phyloP scores from a whole-genome alignment of 2,888 invertebrate species.

The Tipula lateralis region DNA sequence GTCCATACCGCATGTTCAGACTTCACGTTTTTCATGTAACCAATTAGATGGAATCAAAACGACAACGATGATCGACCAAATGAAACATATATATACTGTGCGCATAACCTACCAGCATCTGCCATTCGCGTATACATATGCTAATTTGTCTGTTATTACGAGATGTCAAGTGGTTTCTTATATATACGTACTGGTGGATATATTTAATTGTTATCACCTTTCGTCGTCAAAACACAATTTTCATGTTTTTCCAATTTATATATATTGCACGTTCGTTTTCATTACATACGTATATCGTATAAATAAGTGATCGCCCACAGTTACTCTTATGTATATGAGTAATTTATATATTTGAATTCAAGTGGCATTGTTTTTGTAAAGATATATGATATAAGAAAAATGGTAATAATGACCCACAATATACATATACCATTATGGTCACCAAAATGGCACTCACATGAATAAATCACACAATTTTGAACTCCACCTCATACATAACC shows the following conservation, averaged over 20 bases:
- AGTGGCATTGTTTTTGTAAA: not conserved
- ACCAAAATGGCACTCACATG: not conserved
- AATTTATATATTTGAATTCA: not conserved
- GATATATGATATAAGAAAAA: not conserved
- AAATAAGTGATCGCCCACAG: not conserved
- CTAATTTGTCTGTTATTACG: not conserved
- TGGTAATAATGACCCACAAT: not conserved
- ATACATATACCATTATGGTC: not conserved
- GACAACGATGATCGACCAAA: not conserved
- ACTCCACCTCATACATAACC: not conserved
- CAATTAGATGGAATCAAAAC: not conserved
- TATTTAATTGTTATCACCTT: constrained; percentile 7
- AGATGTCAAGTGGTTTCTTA: not conserved
- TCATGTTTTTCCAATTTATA: constrained; percentile 19
- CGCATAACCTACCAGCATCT: not conserved
- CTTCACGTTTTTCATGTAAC: constrained; percentile 11
- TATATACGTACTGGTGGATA: not conserved
- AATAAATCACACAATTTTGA: not conserved
- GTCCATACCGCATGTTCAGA: not conserved
- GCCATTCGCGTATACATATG: not conserved
- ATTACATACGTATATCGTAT: not conserved
- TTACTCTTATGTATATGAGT: not conserved
- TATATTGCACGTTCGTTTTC: not conserved
- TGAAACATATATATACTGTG: not conserved
- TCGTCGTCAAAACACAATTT: not conserved